Conservation (phyloP, 2,113 vertebrate species). For the Lagopus leucura region DNA sequence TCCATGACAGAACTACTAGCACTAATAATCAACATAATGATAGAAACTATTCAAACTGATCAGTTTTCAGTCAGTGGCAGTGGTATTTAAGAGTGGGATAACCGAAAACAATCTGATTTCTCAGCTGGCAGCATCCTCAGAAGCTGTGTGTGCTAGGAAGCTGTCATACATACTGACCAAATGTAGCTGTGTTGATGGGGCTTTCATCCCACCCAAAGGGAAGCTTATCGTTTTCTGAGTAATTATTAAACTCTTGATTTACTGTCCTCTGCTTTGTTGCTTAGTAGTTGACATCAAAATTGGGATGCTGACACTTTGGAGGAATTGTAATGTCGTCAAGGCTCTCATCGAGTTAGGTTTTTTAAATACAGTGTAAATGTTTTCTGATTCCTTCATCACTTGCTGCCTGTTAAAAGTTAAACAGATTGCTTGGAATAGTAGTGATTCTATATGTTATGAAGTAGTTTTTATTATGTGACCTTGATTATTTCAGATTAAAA, state of each 20-base stretch:
- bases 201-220: not conserved
- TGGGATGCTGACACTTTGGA: not conserved
- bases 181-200: not conserved
- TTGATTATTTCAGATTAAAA: constrained; percentile 84
- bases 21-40: not conserved
- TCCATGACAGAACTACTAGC: not conserved
- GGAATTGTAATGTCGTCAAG: not conserved
- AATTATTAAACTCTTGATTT: constrained; percentile 41
- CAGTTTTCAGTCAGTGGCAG: not conserved
- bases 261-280: not conserved
- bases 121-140: not conserved
- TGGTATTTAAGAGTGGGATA: not conserved
- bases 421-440: not conserved
- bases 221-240: not conserved
- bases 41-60: not conserved
- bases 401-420: not conserved
- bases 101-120: not conserved
- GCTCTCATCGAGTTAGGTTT: not conserved
- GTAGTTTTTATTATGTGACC: not conserved
- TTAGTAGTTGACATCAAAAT: not conserved
- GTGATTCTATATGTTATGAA: not conserved
- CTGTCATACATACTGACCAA: not conserved
- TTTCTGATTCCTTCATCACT: not conserved
- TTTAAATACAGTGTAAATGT: not conserved
- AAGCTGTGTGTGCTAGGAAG: not conserved